A percentile compares a stretch with the other conserved stretches of the same genome.
Conservation (phyloP, 1,140 invertebrate species). For the Tetranychus cinnabarinus region DNA sequence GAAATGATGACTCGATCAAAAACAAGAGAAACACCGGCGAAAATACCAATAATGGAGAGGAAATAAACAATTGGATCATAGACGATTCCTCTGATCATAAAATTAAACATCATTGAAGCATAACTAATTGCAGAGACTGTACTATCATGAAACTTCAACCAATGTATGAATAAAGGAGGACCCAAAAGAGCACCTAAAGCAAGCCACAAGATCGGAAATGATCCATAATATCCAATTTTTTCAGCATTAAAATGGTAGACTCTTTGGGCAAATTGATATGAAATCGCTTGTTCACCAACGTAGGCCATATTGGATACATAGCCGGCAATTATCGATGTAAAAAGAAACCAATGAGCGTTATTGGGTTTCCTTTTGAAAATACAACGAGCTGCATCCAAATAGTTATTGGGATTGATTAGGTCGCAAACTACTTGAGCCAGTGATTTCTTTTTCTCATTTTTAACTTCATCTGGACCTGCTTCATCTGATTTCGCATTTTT, state of each 20-base stretch:
- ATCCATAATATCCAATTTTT: background rate
- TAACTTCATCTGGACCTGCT: background rate
- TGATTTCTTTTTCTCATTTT: background rate
- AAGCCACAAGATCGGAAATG: background rate
- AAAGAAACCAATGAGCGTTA: background rate
- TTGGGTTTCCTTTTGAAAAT: background rate
- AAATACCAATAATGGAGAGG: background rate
- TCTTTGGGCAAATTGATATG: constrained; percentile 6
- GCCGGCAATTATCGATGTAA: background rate
- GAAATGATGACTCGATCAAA: background rate
- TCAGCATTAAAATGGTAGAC: constrained; percentile 2
- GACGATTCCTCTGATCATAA: background rate
- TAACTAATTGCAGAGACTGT: background rate
- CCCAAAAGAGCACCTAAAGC: background rate
- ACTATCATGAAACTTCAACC: constrained; percentile 1
- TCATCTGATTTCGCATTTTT: background rate
- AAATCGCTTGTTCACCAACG: background rate
- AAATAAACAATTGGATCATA: background rate
- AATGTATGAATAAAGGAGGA: background rate
- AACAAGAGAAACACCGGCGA: background rate
- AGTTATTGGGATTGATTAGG: background rate
- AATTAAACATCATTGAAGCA: background rate
- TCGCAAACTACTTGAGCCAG: background rate
- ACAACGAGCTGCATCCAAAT: background rate
- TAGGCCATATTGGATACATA: background rate